A percentile compares a stretch with the other conserved stretches of the same genome.
These are phyloP conservation scores for Trachelus tabidus DNA, from an alignment of 2,888 invertebrate species.

Conservation along the genomic window DNA sequence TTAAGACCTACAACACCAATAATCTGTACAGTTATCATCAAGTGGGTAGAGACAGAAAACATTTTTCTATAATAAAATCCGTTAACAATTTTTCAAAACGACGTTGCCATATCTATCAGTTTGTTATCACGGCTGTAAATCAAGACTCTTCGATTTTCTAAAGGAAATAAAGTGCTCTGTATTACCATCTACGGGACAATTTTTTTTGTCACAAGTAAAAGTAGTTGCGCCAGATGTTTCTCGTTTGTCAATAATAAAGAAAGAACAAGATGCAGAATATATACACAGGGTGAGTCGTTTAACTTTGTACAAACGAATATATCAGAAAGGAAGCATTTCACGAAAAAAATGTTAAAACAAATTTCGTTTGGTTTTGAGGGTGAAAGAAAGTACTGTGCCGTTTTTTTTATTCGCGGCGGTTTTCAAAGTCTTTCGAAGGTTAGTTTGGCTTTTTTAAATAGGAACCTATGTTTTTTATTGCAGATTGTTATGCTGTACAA, in stretches of 20 bases:
- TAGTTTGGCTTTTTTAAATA: too few species aligned
- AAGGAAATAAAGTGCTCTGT: background rate
- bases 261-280: background rate
- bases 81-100: background rate
- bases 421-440: too few species aligned
- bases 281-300: too few species aligned
- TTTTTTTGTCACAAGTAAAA: background rate
- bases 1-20: background rate
- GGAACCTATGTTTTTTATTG: too few species aligned
- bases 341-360: too few species aligned
- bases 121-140: background rate
- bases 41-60: background rate
- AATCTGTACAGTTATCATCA: background rate
- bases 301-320: too few species aligned
- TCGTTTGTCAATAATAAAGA: background rate
- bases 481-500: too few species aligned
- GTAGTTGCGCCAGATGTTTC: background rate
- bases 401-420: too few species aligned
- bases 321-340: too few species aligned
- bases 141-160: background rate
- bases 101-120: background rate
- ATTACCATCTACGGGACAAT: background rate
- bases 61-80: background rate
- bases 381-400: too few species aligned
- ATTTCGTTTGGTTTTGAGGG: too few species aligned